These are phyloP conservation scores for Vombatus ursinus DNA, from an alignment of 2,113 vertebrate species.

Conservation along the genomic window DNA sequence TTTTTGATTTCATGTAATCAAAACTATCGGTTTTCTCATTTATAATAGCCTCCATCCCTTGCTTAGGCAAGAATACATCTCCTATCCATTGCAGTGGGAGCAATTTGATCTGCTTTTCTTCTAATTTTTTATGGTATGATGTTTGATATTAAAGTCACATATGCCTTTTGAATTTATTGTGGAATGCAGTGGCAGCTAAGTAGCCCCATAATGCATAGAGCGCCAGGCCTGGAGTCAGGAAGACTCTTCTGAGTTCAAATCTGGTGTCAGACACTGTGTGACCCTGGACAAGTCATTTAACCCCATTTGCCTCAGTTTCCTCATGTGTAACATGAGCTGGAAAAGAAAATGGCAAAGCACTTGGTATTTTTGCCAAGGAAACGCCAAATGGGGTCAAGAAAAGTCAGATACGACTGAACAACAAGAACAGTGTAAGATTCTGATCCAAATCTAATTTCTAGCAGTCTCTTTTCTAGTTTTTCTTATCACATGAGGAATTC, in stretches of 20 bases:
- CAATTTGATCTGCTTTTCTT: neutral
- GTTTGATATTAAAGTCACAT: neutral
- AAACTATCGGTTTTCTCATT: neutral
- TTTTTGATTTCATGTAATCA: neutral
- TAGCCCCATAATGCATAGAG: neutral
- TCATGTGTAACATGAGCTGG: neutral
- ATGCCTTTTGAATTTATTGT: neutral
- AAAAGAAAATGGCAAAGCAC: neutral
- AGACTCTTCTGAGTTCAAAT: neutral
- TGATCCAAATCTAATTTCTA: neutral
- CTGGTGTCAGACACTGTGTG: neutral
- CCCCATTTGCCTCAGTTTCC: neutral
- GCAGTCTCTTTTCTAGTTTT: neutral
- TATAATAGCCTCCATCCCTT: neutral
- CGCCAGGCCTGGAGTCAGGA: neutral
- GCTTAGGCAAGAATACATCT: neutral
- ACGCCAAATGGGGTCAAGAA: neutral
- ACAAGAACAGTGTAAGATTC: neutral
- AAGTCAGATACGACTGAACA: neutral
- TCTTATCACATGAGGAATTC: neutral
- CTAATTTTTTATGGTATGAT: neutral
- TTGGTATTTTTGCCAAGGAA: too few relatives aligned
- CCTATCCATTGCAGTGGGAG: neutral
- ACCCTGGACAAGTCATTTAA: neutral
- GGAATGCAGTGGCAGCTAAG: neutral